Conservation (phyloP, 1,140 invertebrate genomes). For the Trinorchestia longiramus region DNA sequence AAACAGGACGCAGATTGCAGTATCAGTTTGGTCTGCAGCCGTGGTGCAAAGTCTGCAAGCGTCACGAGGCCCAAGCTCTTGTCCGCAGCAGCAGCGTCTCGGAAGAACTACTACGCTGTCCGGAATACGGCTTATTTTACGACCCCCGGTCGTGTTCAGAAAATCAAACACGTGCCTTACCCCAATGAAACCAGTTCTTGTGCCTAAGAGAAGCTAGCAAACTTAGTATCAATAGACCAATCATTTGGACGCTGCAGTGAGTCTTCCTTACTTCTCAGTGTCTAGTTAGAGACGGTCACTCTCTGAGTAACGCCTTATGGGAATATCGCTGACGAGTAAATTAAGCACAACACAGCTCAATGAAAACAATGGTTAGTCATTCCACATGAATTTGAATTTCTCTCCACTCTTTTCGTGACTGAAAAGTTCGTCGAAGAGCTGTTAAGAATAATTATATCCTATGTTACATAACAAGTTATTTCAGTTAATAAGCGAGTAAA, state of each 20-base stretch:
- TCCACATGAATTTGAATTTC: background rate
- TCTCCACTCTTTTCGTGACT: background rate
- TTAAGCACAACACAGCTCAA: background rate
- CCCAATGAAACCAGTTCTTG: background rate
- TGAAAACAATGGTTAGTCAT: background rate
- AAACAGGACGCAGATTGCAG: background rate
- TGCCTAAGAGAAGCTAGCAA: background rate
- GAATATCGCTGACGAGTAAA: background rate
- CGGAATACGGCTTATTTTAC: background rate
- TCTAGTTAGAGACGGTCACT: background rate
- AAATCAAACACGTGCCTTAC: conserved; percentile 33
- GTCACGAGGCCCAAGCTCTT: background rate
- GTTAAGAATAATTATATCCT: background rate
- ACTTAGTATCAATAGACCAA: background rate
- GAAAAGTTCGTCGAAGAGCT: background rate
- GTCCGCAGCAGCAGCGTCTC: background rate
- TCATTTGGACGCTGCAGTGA: conserved; percentile 13
- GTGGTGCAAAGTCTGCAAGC: background rate
- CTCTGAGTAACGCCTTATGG: background rate
- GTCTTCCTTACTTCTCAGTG: background rate
- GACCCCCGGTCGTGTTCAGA: background rate
- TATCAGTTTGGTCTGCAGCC: background rate
- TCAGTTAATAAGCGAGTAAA: background rate
- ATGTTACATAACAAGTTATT: background rate
- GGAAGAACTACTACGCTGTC: conserved; percentile 14